Evolutionary conservation across 1,140 invertebrate species (phyloP).

Genomic region (Drosophila oshimai): DNA sequence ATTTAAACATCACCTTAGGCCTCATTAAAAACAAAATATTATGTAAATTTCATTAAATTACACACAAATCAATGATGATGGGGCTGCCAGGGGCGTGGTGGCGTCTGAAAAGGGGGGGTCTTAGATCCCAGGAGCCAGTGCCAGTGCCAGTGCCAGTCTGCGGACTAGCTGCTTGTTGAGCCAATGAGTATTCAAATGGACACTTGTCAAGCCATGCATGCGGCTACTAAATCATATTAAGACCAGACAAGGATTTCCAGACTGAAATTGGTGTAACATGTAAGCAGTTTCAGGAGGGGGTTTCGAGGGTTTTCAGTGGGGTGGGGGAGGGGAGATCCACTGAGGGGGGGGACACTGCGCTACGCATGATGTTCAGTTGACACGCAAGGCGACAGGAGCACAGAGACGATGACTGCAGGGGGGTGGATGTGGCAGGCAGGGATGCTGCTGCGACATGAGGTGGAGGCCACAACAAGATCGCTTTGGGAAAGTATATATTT

Average conservation of each 20-base stretch:
- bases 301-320: background rate
- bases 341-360: slow-evolving; percentile 48
- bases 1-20: slow-evolving; percentile 81
- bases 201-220: slow-evolving; percentile 81
- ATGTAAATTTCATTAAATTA: slow-evolving; percentile 82
- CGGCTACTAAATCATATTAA: slow-evolving; percentile 82
- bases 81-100: background rate
- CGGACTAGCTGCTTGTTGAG: slow-evolving; percentile 61
- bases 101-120: background rate
- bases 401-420: background rate
- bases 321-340: background rate
- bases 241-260: slow-evolving; percentile 79
- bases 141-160: slow-evolving; percentile 18
- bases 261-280: slow-evolving; percentile 77
- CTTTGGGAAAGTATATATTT: slow-evolving; percentile 55
- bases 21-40: slow-evolving; percentile 82
- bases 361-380: slow-evolving; percentile 82
- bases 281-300: slow-evolving; percentile 21
- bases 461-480: slow-evolving; percentile 56
- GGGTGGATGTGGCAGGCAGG: background rate
- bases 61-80: slow-evolving; percentile 71
- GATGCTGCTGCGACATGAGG: slow-evolving; percentile 14
- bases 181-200: slow-evolving; percentile 83
- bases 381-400: slow-evolving; percentile 65
- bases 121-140: slow-evolving; percentile 22